Evolutionary conservation across 1,140 invertebrate species (phyloP), one percentile per base, ranked within the genome.

Genomic region (Leptinotarsa undecemlineata): DNA sequence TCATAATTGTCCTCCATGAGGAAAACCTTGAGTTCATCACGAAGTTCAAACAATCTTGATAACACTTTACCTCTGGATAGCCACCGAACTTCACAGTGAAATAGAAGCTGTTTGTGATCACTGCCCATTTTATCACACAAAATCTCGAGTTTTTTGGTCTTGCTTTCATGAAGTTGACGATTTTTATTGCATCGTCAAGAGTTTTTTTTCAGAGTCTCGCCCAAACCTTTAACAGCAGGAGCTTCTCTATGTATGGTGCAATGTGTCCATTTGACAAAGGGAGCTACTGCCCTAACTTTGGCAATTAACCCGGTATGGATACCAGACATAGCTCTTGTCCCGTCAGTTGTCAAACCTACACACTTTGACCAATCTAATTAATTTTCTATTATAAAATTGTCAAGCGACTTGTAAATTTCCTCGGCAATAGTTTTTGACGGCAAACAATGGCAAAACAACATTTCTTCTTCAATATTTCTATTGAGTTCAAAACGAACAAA

Each of bases 111-210:
- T 62, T 80, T 72, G 63, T 81, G 71, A 57, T 79, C 75, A 74
- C 71, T 19, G 60, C 75, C 79, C 69, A 81, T 72, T 33, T 79
- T 81, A 71, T 57, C 23, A 73, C 79, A 83, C 21, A 81, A 70
- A 62, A 66, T 71, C 73, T 72, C 76, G 74, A 83, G 83, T 47
- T 83, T 82, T 61, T 80, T 69, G 78, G 20, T 71, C 82, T 81
- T 5, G 62, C 78, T 80, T 83, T 82, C 23, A 84, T 77, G 74
- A 74, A 63, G 73, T 84, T 83, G 17, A 83, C 83, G 66, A 83
- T 74, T 77, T 79, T 82, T 74, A 85, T 79, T 20, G 60, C 67
- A 42, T 74, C 33, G 77, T 81, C 76, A 68, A 84, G 72, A 48
- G 71, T 63, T 75, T 21, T 21, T 21, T 21, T 21, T 21, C 20